Conservation (phyloP, 2,113 vertebrate genomes). For the Pomatorhinus ruficollis region DNA sequence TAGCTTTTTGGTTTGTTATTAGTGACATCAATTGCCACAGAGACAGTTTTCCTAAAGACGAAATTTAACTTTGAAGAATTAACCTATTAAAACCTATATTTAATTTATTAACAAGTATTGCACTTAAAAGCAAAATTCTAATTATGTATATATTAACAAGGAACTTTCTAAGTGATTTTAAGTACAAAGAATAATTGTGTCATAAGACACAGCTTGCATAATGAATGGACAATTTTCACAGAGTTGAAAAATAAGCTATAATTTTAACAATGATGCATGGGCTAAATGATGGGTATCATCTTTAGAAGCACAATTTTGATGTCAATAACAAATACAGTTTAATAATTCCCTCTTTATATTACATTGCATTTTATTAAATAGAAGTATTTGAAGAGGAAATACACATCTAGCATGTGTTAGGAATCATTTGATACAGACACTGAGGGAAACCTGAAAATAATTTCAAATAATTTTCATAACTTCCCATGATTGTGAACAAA, state of each 20-base stretch:
- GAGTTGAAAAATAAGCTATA: neutral
- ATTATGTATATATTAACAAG: neutral
- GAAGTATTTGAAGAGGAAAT: neutral
- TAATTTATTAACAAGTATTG: neutral
- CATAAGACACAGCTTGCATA: neutral
- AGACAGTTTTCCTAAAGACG: neutral
- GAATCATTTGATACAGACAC: neutral
- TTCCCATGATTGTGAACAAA: neutral
- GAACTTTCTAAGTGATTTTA: neutral
- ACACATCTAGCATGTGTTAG: rapidly evolving
- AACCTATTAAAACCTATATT: neutral
- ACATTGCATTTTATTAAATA: neutral
- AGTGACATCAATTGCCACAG: neutral
- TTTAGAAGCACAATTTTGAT: neutral
- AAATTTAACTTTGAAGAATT: neutral
- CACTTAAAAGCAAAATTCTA: neutral
- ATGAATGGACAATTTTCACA: neutral
- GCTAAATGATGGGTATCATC: neutral
- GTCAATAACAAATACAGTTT: neutral
- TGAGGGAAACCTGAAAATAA: neutral
- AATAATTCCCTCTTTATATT: neutral
- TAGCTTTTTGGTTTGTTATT: neutral
- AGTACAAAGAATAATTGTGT: neutral
- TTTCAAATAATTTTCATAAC: neutral
- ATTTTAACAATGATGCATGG: neutral